Base-by-base conservation (phyloP, 2,888 invertebrate genomes). In the Strigamia crassipes region DNA sequence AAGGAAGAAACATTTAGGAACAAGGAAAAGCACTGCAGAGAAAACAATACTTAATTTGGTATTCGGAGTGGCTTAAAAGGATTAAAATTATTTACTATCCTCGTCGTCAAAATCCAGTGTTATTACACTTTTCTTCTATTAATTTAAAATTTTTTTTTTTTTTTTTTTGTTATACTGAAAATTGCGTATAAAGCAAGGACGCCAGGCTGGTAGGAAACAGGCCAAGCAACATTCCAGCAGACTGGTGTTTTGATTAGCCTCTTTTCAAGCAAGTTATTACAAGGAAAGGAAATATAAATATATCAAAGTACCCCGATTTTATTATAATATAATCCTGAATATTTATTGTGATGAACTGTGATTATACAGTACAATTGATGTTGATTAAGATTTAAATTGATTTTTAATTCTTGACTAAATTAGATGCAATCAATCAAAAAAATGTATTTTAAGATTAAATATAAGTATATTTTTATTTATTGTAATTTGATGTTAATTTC, bases 241-340 rank as follows among this genome's bases (percentile, higher is more conserved):
- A 56, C 56, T 56, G 9, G 56, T 56, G 18, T n/a, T 56, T 56
- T 56, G 56, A 56, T 56, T 56, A 56, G 56, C 56, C 56, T 56
- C 56, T 56, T 56, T 56, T 56, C 56, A 6, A 56, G 56, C 56
- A 18, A 56, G 56, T 56, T 56, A 18, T 56, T 46, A 46, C 46
- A 46, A 46, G 46, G 46, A 46, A 46, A 13, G 46, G 46, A 46
- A n/a, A 46, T 38, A 10, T 38, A 46, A 13, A n/a, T 27, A 46
- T 46, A 46, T 46, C 46, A 46, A 46, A 46, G 15, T 46, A 46
- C 15, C 46, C 13, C n/a, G 46, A 46, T 46, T 15, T 46, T 46
- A 46, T 46, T 46, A 5, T 4, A 46, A 46, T n/a, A 46, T n/a
- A 4, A 38, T 9, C 10, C 38, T 38, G 38, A 38, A 38, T 38